phyloP scores from a whole-genome alignment of 2,888 invertebrate genomes.

The Megamerina dolium region DNA sequence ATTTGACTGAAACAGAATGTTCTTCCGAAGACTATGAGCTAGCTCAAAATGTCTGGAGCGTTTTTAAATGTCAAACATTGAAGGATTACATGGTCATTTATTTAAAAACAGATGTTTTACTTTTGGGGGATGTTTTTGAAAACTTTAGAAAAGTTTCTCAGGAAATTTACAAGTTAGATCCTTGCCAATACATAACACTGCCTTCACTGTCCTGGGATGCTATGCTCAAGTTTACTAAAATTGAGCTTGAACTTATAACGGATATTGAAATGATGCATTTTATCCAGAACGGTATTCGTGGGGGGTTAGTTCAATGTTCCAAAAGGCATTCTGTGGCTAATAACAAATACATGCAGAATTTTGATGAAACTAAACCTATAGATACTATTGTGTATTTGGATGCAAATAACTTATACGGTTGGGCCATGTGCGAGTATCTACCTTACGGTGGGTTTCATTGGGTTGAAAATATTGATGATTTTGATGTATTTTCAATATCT shows the following conservation, averaged over 20 bases:
- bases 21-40: not conserved
- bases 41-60: not conserved
- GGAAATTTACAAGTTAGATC: conserved; percentile 30
- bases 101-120: no score
- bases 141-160: conserved; percentile 27
- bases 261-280: conserved; percentile 37
- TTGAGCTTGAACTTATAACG: conserved; percentile 35
- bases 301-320: conserved; percentile 14
- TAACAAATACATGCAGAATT: conserved; percentile 16
- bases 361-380: no score
- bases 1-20: no score
- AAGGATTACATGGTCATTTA: no score
- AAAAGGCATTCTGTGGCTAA: conserved; percentile 14
- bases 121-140: conserved; percentile 35
- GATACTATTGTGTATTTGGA: no score
- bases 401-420: no score
- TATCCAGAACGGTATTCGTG: conserved; percentile 17
- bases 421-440: no score
- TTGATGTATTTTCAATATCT: no score
- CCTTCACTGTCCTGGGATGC: conserved; percentile 38
- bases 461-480: no score
- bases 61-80: not conserved
- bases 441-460: no score
- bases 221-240: conserved; percentile 34
- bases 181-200: conserved; percentile 34